Percentiles rank a stretch among this genome's conserved stretches.
These are phyloP conservation scores for Littorina saxatilis DNA, from an alignment of 1,140 invertebrate genomes.

Conservation along the genomic window DNA sequence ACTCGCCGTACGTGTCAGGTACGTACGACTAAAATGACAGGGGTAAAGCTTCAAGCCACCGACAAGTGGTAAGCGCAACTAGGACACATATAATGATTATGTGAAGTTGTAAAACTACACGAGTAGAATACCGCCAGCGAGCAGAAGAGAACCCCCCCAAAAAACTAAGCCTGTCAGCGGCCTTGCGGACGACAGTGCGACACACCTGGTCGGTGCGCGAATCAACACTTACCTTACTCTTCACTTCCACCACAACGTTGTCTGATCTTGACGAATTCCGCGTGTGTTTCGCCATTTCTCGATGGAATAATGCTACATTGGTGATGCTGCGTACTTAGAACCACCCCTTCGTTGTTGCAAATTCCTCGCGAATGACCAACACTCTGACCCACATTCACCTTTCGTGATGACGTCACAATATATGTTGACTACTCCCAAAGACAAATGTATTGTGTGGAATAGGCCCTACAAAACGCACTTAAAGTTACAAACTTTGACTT, in stretches of 20 bases:
- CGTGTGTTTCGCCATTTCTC: conserved; percentile 62
- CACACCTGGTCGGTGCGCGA: background rate
- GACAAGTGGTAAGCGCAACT: no score
- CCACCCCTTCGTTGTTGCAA: conserved; percentile 15
- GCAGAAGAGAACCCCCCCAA: no score
- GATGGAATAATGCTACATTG: conserved; percentile 44
- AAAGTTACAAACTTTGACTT: conserved; percentile 10
- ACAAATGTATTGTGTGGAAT: no score
- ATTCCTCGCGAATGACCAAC: conserved; percentile 32
- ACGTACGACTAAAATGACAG: no score
- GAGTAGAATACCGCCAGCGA: no score
- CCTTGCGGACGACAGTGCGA: background rate
- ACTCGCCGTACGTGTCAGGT: no score
- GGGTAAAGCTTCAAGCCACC: no score
- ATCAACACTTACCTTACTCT: conserved; percentile 64
- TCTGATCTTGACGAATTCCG: conserved; percentile 54
- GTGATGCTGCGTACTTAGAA: background rate
- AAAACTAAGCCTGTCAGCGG: no score
- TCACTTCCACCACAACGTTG: conserved; percentile 60
- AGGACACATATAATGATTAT: no score
- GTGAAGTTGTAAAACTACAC: no score
- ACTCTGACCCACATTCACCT: conserved; percentile 27
- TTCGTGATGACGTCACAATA: conserved; percentile 39
- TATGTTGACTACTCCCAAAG: conserved; percentile 21
- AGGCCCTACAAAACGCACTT: background rate